Evolutionary conservation across 2,113 vertebrate species (phyloP).

Genomic region (Ptyas mucosa): DNA sequence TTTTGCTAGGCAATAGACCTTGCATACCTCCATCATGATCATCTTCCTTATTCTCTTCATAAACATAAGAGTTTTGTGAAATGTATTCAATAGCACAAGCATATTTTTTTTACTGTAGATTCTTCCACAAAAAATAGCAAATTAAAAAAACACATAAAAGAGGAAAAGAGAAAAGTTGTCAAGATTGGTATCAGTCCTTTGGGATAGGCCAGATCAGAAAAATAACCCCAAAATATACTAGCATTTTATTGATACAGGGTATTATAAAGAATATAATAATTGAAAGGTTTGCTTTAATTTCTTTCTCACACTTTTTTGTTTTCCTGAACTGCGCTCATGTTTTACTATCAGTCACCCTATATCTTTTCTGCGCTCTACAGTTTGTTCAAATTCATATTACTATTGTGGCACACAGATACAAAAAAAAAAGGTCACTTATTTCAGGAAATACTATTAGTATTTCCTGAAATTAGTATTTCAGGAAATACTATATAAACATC

Average conservation of each 20-base stretch:
- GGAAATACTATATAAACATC: background rate
- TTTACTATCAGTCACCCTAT: background rate
- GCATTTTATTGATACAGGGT: background rate
- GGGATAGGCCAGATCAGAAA: background rate
- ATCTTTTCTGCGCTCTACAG: background rate
- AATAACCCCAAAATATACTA: background rate
- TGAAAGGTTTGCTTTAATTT: background rate
- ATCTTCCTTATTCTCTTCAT: background rate
- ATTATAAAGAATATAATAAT: background rate
- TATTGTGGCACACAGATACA: background rate
- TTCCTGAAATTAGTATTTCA: background rate
- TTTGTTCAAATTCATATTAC: background rate
- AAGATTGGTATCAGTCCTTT: background rate
- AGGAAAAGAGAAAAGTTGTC: background rate
- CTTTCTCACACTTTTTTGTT: background rate
- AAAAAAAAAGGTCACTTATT: background rate
- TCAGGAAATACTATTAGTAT: background rate
- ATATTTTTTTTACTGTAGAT: background rate
- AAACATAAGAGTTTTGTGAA: background rate
- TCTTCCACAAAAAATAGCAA: background rate
- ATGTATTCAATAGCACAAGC: background rate
- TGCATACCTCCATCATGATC: background rate
- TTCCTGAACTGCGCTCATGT: background rate
- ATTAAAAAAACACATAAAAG: background rate
- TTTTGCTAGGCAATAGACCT: background rate